phyloP scores from a whole-genome alignment of 2,797 vertebrate species.

The Galaxias olidus region DNA sequence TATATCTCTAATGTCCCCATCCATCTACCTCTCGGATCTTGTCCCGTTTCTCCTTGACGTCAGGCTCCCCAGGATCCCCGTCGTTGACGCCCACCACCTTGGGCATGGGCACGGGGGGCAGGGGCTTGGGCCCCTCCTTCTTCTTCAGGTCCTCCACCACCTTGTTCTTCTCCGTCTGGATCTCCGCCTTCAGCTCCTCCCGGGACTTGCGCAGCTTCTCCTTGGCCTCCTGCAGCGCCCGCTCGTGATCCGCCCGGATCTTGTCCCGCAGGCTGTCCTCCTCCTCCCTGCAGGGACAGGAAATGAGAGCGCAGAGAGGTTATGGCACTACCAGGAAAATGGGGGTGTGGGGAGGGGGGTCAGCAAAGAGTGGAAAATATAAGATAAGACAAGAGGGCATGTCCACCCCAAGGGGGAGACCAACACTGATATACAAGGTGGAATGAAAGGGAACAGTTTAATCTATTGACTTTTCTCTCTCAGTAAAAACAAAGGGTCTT shows the following conservation, averaged over 20 bases:
- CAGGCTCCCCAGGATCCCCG: constrained; percentile 86
- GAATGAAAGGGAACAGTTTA: too few relatives aligned
- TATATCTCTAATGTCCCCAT: neutral
- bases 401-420: too few relatives aligned
- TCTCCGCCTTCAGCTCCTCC: constrained; percentile 92
- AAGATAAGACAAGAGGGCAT: neutral
- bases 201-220: constrained; percentile 95
- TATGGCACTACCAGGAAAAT: constrained; percentile 40
- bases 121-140: constrained; percentile 79
- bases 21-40: constrained; percentile 94
- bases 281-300: constrained; percentile 82
- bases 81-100: constrained; percentile 89
- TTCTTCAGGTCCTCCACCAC: constrained; percentile 89
- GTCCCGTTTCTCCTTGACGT: constrained; percentile 89
- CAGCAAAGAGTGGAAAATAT: constrained; percentile 14
- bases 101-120: constrained; percentile 91
- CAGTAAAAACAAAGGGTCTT: too few relatives aligned
- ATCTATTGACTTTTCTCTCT: too few relatives aligned
- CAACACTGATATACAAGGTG: too few relatives aligned
- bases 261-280: constrained; percentile 96
- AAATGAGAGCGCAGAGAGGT: neutral
- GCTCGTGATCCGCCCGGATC: constrained; percentile 96
- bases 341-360: constrained; percentile 33
- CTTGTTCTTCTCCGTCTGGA: constrained; percentile 96
- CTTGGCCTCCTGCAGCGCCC: constrained; percentile 95